A percentile compares a stretch with the other conserved stretches of the same genome.
phyloP scores from a whole-genome alignment of 2,888 invertebrate genomes.

The Danaus chrysippus region DNA sequence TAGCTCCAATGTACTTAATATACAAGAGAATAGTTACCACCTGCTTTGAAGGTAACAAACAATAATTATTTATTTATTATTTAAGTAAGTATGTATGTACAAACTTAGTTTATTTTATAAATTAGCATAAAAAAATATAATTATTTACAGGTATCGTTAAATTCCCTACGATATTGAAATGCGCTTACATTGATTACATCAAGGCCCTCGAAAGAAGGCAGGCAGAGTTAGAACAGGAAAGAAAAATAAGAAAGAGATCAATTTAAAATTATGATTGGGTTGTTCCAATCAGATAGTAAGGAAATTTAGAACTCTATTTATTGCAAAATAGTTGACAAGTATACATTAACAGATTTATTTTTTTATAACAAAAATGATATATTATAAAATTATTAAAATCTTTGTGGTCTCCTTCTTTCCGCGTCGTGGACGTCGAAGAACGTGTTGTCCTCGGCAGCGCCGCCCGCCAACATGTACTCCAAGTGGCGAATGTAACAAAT shows the following conservation, averaged over 20 bases:
- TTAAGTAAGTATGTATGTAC: too few relatives aligned
- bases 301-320: too few relatives aligned
- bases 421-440: constrained; percentile 57
- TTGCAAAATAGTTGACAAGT: background rate
- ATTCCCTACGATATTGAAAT: constrained; percentile 62
- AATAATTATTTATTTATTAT: background rate
- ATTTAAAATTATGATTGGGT: constrained; percentile 25
- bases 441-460: constrained; percentile 54
- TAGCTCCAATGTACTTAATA: constrained; percentile 54
- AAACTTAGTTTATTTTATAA: background rate
- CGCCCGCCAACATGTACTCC: constrained; percentile 79
- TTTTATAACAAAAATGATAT: background rate
- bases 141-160: constrained; percentile 59
- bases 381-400: constrained; percentile 7
- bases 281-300: too few relatives aligned
- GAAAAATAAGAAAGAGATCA: constrained; percentile 49
- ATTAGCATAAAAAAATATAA: constrained; percentile 4
- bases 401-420: constrained; percentile 40
- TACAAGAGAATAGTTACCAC: constrained; percentile 62
- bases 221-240: constrained; percentile 45
- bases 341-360: too few relatives aligned
- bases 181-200: constrained; percentile 63
- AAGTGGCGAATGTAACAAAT: constrained; percentile 87
- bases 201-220: constrained; percentile 54
- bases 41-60: constrained; percentile 57